Percentiles rank a stretch among this genome's conserved stretches.
Evolutionary conservation across 2,113 vertebrate genomes (phyloP).

Genomic region (Caranx ignobilis): DNA sequence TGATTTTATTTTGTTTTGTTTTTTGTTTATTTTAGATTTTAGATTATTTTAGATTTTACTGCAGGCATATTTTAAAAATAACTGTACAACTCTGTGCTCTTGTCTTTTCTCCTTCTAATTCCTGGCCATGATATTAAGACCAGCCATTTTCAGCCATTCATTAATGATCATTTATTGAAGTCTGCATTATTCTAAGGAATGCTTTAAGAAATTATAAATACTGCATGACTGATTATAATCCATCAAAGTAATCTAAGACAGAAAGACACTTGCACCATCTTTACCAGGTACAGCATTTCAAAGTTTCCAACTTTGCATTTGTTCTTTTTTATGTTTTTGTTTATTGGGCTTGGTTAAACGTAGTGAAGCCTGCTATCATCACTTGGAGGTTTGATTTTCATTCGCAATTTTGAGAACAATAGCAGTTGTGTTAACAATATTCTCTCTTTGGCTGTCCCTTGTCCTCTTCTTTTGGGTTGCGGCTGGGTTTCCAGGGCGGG

Average conservation of each 20-base stretch:
- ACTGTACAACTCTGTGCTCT: neutral
- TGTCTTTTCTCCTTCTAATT: neutral
- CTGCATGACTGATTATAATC: slow-evolving; percentile 16
- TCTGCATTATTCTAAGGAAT: neutral
- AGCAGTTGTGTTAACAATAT: slow-evolving; percentile 80
- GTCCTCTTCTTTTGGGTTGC: slow-evolving; percentile 81
- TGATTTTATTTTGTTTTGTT: no score
- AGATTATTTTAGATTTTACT: neutral
- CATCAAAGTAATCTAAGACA: slow-evolving; percentile 5
- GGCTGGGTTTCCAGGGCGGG: slow-evolving; percentile 86
- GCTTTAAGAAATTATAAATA: slow-evolving; percentile 2
- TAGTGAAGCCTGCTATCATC: slow-evolving; percentile 13
- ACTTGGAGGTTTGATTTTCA: slow-evolving; percentile 44
- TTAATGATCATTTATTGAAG: slow-evolving; percentile 2
- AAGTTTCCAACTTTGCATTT: neutral
- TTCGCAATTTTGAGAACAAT: slow-evolving; percentile 28
- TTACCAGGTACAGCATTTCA: slow-evolving; percentile 35
- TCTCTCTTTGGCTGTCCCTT: slow-evolving; percentile 83
- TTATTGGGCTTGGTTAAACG: slow-evolving; percentile 19
- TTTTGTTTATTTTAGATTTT: no score
- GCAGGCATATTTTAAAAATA: slow-evolving; percentile 4
- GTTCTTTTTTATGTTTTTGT: slow-evolving; percentile 2
- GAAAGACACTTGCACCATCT: slow-evolving; percentile 26
- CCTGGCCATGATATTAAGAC: neutral
- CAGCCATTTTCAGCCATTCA: slow-evolving; percentile 10